These are phyloP conservation scores for Oncopodura yosiiana DNA, from an alignment of 1,140 invertebrate genomes.

Conservation along the genomic window DNA sequence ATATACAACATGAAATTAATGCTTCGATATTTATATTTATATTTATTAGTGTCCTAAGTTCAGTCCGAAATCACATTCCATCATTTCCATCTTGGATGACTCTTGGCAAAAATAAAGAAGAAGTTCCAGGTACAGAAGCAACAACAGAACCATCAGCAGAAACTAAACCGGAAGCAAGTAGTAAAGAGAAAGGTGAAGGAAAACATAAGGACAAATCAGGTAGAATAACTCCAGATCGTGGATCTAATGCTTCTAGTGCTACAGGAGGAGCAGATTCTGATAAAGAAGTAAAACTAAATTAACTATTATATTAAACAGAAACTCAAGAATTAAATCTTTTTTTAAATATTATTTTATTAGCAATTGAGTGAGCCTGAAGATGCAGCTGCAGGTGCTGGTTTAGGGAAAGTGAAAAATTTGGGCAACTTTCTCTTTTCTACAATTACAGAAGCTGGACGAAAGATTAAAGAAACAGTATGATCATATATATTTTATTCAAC, in stretches of 20 bases:
- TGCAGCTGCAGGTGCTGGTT: conserved; percentile 67
- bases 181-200: background rate
- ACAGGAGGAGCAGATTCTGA: conserved; percentile 72
- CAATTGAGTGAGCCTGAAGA: conserved; percentile 39
- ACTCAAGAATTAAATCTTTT: conserved; percentile 7
- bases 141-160: conserved; percentile 38
- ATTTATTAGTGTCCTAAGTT: conserved; percentile 7
- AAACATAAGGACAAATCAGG: background rate
- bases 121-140: conserved; percentile 32
- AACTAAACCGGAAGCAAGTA: conserved; percentile 37
- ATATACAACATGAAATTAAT: too few relatives aligned
- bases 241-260: conserved; percentile 50
- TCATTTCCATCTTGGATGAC: conserved; percentile 30
- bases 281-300: conserved; percentile 52
- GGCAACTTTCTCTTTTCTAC: conserved; percentile 81
- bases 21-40: too few relatives aligned
- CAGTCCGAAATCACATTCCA: conserved; percentile 30
- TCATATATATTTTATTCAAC: conserved; percentile 9
- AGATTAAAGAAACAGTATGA: conserved; percentile 92
- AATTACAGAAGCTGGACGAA: conserved; percentile 66
- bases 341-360: conserved; percentile 4
- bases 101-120: conserved; percentile 14
- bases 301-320: background rate
- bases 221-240: conserved; percentile 34
- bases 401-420: conserved; percentile 57